Base-by-base conservation (phyloP, 2,797 vertebrate genomes). In the Geotrypetes seraphini region DNA sequence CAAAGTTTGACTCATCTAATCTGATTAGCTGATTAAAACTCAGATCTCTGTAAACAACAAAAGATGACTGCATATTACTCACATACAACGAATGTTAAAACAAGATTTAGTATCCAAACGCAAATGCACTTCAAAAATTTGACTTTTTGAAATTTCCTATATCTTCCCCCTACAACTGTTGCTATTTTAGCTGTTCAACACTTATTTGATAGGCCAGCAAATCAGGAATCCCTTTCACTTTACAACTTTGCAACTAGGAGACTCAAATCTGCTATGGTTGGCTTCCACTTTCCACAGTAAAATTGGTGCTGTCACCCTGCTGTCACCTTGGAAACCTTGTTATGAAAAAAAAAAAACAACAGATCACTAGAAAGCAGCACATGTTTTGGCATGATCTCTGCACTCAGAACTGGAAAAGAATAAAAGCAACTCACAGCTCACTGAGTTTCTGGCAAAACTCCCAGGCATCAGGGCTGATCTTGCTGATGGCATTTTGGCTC, bases 381-480 rank as follows among this genome's bases (percentile, higher is more conserved):
- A 60, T 66, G 51, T 57, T 73, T 74, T 82, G 74, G 77, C 78
- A 79, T 28, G 41, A 50, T 58, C 25, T 24, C 7, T n/a, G 39
- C 45, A 69, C 64, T 61, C 44, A 37, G 41, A 76, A 53, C 33
- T 51, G 57, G 54, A 81, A 51, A 41, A 63, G 54, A 73, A 71
- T 58, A 58, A 71, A 75, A 67, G 60, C 37, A 60, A 85, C 95
- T 90, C 70, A 98, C 95, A 98, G 92, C 78, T 94, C 82, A 28
- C 77, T 81, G 66, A 98, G 95, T 53, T 91, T 96, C 44, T 93
- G 92, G 88, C 94, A 97, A 78, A 90, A 96, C 69, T 97, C 92
- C 95, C 95, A 98, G 76, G 92, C 90, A 53, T 94, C 89, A 4
- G 88, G 75, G 65, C 75, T 87, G 77, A 98, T 93, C 71, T 82